Base-by-base conservation (phyloP, 1,140 invertebrate species). In the Pseudoatta argentina region DNA sequence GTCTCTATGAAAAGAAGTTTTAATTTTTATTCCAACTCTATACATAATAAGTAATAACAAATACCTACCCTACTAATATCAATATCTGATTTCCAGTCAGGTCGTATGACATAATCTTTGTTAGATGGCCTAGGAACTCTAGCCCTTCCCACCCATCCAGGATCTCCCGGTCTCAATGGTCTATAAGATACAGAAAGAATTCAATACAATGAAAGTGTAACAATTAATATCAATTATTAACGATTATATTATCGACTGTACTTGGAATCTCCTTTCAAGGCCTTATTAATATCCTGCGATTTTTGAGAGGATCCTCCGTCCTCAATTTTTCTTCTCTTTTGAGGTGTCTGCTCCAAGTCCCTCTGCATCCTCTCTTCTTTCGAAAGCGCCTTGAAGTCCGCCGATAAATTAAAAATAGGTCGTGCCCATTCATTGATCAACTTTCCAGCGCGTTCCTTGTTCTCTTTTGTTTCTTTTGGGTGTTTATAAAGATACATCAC, bases 401-500 rank as follows among this genome's bases (percentile, higher is more conserved):
- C 98, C 24, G 98, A 98, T 34, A 99, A 96, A 96, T 99, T 99
- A 94, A 99, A 99, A 87, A 99, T 99, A 5, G 99, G 99, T 44
- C 99, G 95, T 0, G 98, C 98, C 99, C 99, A 99, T 94, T 99
- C 98, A 72, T 98, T 99, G 77, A 99, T 99, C 72, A 99, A 96
- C 93, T 97, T 97, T 30, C 98, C 98, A 86, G 98, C 98, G 67
- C 97, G 96, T 92, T 98, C 97, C 93, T 98, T 98, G 95, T 99
- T 99, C 72, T 97, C 96, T 95, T 99, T 99, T 0, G 98, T 98
- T 96, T 99, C 99, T 95, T 98, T 98, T 0, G 99, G 99, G 96
- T 99, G 99, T 94, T 99, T 99, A 94, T 99, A 99, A 16, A 99
- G 96, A 96, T 99, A 99, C 99, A 99, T 99, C 0, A 99, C 98